Evolutionary conservation across 2,113 vertebrate species (phyloP).

Genomic region (Falco punctatus): DNA sequence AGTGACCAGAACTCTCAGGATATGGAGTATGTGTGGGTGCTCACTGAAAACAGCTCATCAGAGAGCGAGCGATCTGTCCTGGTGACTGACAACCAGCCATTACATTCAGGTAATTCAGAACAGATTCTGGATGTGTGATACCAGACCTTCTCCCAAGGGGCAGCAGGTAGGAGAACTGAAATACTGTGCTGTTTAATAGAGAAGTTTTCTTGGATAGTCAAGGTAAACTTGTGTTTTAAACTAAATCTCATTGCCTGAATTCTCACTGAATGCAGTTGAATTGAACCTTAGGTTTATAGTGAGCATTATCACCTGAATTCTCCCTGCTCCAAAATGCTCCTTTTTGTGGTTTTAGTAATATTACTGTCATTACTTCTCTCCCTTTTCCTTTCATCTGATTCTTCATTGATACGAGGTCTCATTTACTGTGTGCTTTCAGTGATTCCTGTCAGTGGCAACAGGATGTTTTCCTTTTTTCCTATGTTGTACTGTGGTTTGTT

Average conservation of each 20-base stretch:
- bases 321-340: neutral
- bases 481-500: neutral
- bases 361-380: neutral
- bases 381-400: neutral
- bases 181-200: neutral
- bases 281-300: neutral
- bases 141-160: neutral
- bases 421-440: neutral
- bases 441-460: neutral
- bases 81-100: neutral
- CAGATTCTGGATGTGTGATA: neutral
- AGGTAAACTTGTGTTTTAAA: neutral
- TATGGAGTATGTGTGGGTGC: neutral
- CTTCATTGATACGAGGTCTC: neutral
- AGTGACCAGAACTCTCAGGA: neutral
- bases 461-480: constrained; percentile 24
- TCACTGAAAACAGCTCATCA: neutral
- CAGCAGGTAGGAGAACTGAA: constrained; percentile 5
- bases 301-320: neutral
- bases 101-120: neutral
- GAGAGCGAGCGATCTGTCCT: neutral
- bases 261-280: neutral
- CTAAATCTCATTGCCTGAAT: neutral
- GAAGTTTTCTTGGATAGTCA: neutral
- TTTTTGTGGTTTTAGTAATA: neutral